phyloP scores from a whole-genome alignment of 2,888 invertebrate genomes.

The Agrochola lychnidis region DNA sequence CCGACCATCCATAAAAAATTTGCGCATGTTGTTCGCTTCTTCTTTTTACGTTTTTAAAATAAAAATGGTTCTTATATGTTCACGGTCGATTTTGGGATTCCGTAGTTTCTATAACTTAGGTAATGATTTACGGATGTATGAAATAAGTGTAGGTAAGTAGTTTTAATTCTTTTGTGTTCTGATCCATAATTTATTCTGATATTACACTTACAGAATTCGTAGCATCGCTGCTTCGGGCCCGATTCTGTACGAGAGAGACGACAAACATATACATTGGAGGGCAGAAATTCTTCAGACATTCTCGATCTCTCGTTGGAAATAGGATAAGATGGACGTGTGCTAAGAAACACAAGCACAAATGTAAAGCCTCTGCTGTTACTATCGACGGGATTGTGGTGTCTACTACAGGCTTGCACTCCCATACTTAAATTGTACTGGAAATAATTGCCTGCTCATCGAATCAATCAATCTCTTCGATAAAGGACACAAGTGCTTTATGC shows the following conservation, averaged over 20 bases:
- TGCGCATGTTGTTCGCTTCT: neutral
- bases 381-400: constrained; percentile 83
- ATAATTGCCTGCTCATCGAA: constrained; percentile 17
- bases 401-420: constrained; percentile 82
- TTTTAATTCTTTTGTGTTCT: neutral
- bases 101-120: neutral
- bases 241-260: constrained; percentile 75
- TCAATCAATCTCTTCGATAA: neutral
- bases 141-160: constrained; percentile 12
- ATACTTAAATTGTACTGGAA: constrained; percentile 56
- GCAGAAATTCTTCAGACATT: constrained; percentile 86
- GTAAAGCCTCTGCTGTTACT: constrained; percentile 85
- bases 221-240: constrained; percentile 78
- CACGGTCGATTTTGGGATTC: neutral
- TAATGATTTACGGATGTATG: neutral
- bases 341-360: constrained; percentile 86
- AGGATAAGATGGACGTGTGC: constrained; percentile 86
- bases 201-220: constrained; percentile 75
- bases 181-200: neutral
- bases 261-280: constrained; percentile 84
- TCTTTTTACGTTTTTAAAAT: neutral
- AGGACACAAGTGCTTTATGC: neutral
- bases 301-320: constrained; percentile 83
- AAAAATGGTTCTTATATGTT: neutral
- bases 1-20: neutral